These are phyloP conservation scores for Carcina quercana DNA, from an alignment of 2,888 invertebrate genomes.

Conservation along the genomic window DNA sequence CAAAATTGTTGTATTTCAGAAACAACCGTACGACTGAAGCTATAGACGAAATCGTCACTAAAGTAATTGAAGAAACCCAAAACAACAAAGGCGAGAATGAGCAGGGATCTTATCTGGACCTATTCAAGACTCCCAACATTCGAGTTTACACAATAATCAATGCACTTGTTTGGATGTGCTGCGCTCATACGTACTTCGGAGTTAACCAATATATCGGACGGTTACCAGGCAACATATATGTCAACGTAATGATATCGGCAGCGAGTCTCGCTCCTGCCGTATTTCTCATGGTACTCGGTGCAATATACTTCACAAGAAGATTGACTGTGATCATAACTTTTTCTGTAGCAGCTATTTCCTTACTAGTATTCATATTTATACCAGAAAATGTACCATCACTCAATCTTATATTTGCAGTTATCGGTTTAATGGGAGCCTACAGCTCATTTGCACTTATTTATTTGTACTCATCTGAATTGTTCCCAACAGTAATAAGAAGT, in stretches of 20 bases:
- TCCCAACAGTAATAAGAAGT: constrained; percentile 86
- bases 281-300: constrained; percentile 39
- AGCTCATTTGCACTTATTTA: constrained; percentile 79
- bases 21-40: constrained; percentile 52
- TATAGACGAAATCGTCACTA: constrained; percentile 43
- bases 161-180: constrained; percentile 84
- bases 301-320: constrained; percentile 45
- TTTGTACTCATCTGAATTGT: constrained; percentile 85
- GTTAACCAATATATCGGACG: constrained; percentile 86
- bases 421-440: constrained; percentile 84
- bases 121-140: constrained; percentile 80
- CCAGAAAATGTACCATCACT: constrained; percentile 35
- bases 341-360: constrained; percentile 37
- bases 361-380: constrained; percentile 49
- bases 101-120: constrained; percentile 68
- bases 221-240: constrained; percentile 83
- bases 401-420: constrained; percentile 80
- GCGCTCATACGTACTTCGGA: constrained; percentile 88
- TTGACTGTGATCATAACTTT: constrained; percentile 42
- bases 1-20: constrained; percentile 33
- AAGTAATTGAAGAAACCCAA: constrained; percentile 28
- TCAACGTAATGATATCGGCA: constrained; percentile 85
- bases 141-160: constrained; percentile 79
- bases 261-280: constrained; percentile 40
- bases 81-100: constrained; percentile 32